Percentiles rank a stretch among this genome's conserved stretches.
These are phyloP conservation scores for Lasiurus cinereus DNA, from an alignment of 2,113 vertebrate genomes.

Conservation along the genomic window DNA sequence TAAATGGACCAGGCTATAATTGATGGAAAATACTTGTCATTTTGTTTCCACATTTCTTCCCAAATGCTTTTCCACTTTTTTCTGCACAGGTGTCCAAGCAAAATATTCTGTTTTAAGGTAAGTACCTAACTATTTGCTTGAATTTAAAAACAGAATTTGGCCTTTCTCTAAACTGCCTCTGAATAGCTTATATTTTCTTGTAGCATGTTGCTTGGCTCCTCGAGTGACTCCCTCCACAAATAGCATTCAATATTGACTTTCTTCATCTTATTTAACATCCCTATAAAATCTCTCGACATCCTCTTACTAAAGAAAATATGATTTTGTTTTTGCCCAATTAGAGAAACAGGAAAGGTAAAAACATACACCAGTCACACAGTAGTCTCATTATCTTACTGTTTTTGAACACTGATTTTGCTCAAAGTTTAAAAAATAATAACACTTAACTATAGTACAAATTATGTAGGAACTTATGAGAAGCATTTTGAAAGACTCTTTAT, in stretches of 20 bases:
- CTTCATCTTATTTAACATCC: not conserved
- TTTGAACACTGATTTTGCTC: not conserved
- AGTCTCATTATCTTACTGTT: not conserved
- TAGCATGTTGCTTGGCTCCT: not conserved
- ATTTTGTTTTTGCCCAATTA: not conserved
- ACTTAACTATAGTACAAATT: not conserved
- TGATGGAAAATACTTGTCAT: not conserved
- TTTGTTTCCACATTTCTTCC: not conserved
- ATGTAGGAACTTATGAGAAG: not conserved
- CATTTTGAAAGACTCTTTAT: not conserved
- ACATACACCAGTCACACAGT: not conserved
- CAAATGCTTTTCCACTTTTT: not conserved
- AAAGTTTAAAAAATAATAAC: not conserved
- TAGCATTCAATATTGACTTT: not conserved
- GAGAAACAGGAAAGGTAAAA: not conserved
- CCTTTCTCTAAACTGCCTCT: not conserved
- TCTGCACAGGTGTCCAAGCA: not conserved
- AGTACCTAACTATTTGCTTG: not conserved
- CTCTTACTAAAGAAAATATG: not conserved
- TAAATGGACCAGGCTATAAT: not conserved
- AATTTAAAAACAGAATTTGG: not conserved
- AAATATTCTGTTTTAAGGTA: constrained; percentile 1
- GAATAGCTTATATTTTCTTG: not conserved
- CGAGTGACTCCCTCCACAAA: not conserved
- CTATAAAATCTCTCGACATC: not conserved